Conservation (phyloP, 2,888 invertebrate species). For the Cylindroiulus punctatus region DNA sequence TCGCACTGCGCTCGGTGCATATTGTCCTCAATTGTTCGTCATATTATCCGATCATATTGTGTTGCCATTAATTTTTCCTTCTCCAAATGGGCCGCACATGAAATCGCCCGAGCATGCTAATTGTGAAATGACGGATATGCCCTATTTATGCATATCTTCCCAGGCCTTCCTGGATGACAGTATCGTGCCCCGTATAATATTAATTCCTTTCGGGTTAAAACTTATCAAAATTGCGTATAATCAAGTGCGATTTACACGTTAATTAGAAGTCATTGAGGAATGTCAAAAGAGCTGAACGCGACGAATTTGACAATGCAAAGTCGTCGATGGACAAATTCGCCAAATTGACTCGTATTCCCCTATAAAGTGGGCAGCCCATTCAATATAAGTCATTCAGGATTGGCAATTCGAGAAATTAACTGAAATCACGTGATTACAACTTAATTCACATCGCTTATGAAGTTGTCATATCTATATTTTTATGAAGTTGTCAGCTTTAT, state of each 20-base stretch:
- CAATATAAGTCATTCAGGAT: not conserved
- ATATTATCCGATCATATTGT: constrained; percentile 18
- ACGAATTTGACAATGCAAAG: not conserved
- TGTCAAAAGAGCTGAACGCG: not conserved
- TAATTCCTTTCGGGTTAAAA: constrained; percentile 31
- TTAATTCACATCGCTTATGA: too few species aligned
- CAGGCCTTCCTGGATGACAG: not conserved
- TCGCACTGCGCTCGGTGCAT: not conserved
- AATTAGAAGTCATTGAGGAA: constrained; percentile 43
- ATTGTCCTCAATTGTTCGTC: constrained; percentile 23
- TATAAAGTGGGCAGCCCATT: not conserved
- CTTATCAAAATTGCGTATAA: constrained; percentile 30
- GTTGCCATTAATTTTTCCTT: constrained; percentile 16
- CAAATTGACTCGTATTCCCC: not conserved
- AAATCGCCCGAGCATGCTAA: not conserved
- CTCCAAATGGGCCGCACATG: not conserved
- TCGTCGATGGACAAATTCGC: not conserved
- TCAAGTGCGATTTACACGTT: constrained; percentile 10
- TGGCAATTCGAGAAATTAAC: too few species aligned
- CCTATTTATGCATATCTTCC: not conserved
- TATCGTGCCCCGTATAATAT: not conserved
- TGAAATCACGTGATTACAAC: too few species aligned
- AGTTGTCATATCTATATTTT: too few species aligned
- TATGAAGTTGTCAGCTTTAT: too few species aligned
- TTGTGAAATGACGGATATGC: constrained; percentile 47